phyloP scores from a whole-genome alignment of 1,140 invertebrate species.

The Cepaea nemoralis region DNA sequence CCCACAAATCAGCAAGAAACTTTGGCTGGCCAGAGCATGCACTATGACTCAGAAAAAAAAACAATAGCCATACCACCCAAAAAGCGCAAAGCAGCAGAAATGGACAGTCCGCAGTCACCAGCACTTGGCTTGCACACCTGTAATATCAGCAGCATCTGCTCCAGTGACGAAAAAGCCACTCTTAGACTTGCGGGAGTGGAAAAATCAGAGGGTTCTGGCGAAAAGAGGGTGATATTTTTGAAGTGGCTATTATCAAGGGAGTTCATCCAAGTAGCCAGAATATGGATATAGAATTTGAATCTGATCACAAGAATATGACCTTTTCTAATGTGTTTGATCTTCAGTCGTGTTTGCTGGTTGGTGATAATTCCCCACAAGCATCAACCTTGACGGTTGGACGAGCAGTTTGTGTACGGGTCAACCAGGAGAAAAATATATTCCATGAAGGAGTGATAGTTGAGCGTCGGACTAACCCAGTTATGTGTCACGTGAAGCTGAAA shows the following conservation, averaged over 20 bases:
- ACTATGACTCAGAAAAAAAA: constrained; percentile 36
- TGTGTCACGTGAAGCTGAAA: constrained; percentile 21
- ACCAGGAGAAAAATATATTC: constrained; percentile 79
- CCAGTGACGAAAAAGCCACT: constrained; percentile 54
- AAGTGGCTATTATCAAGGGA: constrained; percentile 82
- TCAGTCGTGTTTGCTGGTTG: constrained; percentile 86
- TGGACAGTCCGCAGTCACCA: constrained; percentile 45
- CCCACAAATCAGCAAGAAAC: background rate
- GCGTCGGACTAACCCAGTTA: constrained; percentile 77
- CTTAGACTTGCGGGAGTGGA: constrained; percentile 91
- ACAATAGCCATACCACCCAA: constrained; percentile 70
- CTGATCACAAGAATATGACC: constrained; percentile 76
- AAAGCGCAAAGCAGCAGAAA: constrained; percentile 67
- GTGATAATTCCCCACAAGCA: constrained; percentile 90
- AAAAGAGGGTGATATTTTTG: constrained; percentile 84
- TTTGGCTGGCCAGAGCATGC: background rate
- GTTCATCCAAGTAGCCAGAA: constrained; percentile 78
- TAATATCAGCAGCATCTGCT: background rate
- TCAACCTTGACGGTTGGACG: constrained; percentile 81
- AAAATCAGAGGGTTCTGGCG: constrained; percentile 89
- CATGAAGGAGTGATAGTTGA: constrained; percentile 84
- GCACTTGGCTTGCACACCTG: background rate
- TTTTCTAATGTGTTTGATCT: constrained; percentile 79
- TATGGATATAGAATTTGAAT: constrained; percentile 83
- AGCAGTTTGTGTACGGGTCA: constrained; percentile 76